Percentiles rank a stretch among this genome's conserved stretches.
Evolutionary conservation across 1,140 invertebrate species (phyloP).

Genomic region (Hypothenemus hampei): DNA sequence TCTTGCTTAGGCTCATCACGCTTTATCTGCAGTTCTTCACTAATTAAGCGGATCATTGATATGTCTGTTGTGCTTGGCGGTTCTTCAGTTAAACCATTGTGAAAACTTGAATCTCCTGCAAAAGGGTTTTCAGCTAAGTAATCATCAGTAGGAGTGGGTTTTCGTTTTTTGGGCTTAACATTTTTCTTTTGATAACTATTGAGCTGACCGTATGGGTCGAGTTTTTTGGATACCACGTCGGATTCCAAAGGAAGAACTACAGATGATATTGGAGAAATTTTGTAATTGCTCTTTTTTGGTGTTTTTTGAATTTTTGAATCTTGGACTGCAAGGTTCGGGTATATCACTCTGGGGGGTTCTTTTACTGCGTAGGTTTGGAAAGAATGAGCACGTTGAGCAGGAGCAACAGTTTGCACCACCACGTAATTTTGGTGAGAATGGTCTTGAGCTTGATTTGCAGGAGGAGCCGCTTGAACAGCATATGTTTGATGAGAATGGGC

Average conservation of each 20-base stretch:
- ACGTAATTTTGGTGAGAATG: constrained; percentile 17
- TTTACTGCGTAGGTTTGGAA: not conserved
- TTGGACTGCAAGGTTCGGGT: not conserved
- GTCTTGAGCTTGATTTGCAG: not conserved
- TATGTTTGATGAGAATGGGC: constrained; percentile 18
- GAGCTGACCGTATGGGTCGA: not conserved
- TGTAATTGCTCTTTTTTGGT: not conserved
- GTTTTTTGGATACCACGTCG: not conserved
- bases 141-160: constrained; percentile 6
- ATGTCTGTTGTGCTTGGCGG: not conserved
- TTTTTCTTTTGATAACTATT: not conserved
- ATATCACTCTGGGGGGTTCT: not conserved
- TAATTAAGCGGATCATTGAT: not conserved
- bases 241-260: too few species aligned
- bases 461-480: constrained; percentile 6
- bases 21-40: not conserved
- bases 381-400: not conserved
- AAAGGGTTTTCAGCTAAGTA: constrained; percentile 7
- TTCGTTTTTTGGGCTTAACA: not conserved
- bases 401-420: constrained; percentile 8
- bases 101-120: too few species aligned
- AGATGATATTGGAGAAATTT: not conserved
- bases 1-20: not conserved
- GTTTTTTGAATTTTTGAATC: not conserved
- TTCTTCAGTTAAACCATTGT: too few species aligned